Evolutionary conservation across 2,113 vertebrate genomes (phyloP).

Genomic region (Callopanchax toddi): DNA sequence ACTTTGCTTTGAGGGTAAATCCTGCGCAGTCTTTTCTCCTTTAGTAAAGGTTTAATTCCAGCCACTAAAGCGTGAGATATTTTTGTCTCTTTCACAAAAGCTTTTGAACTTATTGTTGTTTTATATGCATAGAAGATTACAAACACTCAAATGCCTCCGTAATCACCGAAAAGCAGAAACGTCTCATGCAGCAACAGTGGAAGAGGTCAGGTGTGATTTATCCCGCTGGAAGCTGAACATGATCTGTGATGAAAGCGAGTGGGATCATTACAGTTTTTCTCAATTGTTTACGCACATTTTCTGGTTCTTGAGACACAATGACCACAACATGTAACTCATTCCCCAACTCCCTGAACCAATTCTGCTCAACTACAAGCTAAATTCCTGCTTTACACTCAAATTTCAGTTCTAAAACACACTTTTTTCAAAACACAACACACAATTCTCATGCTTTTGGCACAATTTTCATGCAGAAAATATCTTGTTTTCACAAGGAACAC

Average conservation of each 20-base stretch:
- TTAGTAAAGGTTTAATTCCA: not conserved
- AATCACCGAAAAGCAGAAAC: constrained; percentile 33
- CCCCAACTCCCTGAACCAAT: too few relatives aligned
- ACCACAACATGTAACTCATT: too few relatives aligned
- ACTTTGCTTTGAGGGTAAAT: not conserved
- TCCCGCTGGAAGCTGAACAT: constrained; percentile 51
- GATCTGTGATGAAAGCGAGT: constrained; percentile 60
- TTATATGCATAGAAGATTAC: not conserved
- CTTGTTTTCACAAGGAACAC: too few relatives aligned
- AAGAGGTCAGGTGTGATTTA: constrained; percentile 63
- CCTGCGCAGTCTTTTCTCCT: not conserved
- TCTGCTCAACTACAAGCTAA: too few relatives aligned
- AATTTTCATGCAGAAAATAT: too few relatives aligned
- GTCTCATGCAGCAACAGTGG: constrained; percentile 23
- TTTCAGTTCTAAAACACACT: too few relatives aligned
- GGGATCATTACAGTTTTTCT: constrained; percentile 65
- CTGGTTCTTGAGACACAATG: too few relatives aligned
- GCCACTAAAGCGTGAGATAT: not conserved
- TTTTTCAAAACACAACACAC: too few relatives aligned
- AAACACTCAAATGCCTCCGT: not conserved
- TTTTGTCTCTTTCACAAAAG: not conserved
- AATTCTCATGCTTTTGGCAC: too few relatives aligned
- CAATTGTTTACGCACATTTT: too few relatives aligned
- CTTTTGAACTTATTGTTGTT: not conserved
- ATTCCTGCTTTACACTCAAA: too few relatives aligned